Evolutionary conservation across 2,888 invertebrate species (phyloP), one percentile per base, ranked within the genome.

Genomic region (Pyralis farinalis): DNA sequence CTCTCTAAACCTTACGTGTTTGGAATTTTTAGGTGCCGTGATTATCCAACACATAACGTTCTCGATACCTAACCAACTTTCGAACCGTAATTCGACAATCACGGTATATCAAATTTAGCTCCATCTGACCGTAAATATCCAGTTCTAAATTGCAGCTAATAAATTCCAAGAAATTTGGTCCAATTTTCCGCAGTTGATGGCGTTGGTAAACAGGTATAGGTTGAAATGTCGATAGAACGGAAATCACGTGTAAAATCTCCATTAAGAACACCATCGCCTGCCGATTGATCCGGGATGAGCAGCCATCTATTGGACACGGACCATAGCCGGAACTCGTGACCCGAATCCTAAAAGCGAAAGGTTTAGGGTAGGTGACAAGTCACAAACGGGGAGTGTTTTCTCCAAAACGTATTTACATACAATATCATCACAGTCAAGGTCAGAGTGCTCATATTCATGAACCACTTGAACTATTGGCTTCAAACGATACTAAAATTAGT

Each of bases 161-260:
- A 38, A 42, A 38, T 43, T 43, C 42, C 40, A 39, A 46, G 41
- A 48, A 47, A 37, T 11, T 12, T 38, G n/a, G 37, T 33, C 48
- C 58, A 61, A 62, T 58, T 55, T 57, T 55, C 53, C 43, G 48
- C 41, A 44, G 46, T 54, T 66, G 64, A 71, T 62, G 58, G 63
- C 49, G 53, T 55, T 51, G 53, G 58, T 65, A 75, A 76, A 72
- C 69, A 72, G 66, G 68, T 66, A 63, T 69, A 54, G 58, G 63
- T 48, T 51, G 58, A 63, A 63, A 65, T 49, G 60, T 61, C 55
- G 61, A 51, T 54, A 50, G 61, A 49, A 61, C 77, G 80, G 81
- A 85, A 84, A 84, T 86, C 79, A 85, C 75, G 81, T 84, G 85
- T 85, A 82, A 87, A 87, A 86, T 83, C 83, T 80, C 85, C 81